Conservation (phyloP, 2,797 vertebrate genomes). For the Bryconaethiops microstoma region DNA sequence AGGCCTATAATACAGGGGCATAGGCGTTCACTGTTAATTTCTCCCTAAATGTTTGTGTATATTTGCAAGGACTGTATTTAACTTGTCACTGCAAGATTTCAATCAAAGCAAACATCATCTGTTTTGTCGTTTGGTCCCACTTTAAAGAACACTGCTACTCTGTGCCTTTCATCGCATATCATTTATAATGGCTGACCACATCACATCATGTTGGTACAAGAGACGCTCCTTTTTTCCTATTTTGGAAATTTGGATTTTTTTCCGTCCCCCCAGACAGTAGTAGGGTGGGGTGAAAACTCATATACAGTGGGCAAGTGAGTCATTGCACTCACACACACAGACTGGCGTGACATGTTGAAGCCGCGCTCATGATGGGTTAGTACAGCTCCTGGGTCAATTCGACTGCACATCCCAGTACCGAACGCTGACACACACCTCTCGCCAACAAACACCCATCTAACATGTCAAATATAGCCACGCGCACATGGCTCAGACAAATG, state of each 20-base stretch:
- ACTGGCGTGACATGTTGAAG: conserved; percentile 18
- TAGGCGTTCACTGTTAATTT: conserved; percentile 39
- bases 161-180: conserved; percentile 28
- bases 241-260: conserved; percentile 4
- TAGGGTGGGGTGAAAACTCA: conserved; percentile 29
- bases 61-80: conserved; percentile 26
- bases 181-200: background rate
- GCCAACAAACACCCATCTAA: conserved; percentile 36
- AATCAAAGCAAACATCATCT: conserved; percentile 43
- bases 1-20: background rate
- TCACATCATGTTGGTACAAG: background rate
- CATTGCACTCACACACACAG: conserved; percentile 22
- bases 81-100: conserved; percentile 25
- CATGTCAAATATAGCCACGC: conserved; percentile 47
- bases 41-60: conserved; percentile 48
- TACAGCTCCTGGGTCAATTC: conserved; percentile 15
- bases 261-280: conserved; percentile 1
- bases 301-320: conserved; percentile 27
- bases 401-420: conserved; percentile 13
- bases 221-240: conserved; percentile 12
- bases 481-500: conserved; percentile 22
- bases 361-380: conserved; percentile 19
- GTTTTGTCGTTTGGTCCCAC: conserved; percentile 37
- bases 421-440: conserved; percentile 39
- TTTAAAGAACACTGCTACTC: conserved; percentile 22